A percentile compares a stretch with the other conserved stretches of the same genome.
These are phyloP conservation scores for Drosophila atripex DNA, from an alignment of 2,888 invertebrate species.

Conservation along the genomic window DNA sequence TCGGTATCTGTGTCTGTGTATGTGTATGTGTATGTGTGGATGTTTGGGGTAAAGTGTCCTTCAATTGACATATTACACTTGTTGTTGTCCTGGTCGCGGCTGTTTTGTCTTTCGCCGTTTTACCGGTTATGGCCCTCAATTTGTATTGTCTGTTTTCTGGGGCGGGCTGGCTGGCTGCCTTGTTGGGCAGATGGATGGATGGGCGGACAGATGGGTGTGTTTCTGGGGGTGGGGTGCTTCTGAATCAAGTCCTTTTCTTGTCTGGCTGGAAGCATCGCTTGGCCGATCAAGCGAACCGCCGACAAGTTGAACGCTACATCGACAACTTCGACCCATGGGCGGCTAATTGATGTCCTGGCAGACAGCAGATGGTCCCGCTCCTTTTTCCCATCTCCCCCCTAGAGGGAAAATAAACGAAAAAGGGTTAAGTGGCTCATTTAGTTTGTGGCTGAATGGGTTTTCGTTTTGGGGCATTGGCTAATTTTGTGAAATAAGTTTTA, in stretches of 20 bases:
- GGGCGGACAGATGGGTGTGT: conserved; percentile 3
- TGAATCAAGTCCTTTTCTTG: conserved; percentile 20
- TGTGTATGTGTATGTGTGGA: conserved; percentile 18
- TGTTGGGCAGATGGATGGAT: conserved; percentile 7
- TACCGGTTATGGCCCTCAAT: conserved; percentile 46
- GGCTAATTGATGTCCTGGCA: conserved; percentile 63
- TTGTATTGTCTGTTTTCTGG: conserved; percentile 26
- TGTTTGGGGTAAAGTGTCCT: conserved; percentile 51
- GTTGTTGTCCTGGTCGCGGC: conserved; percentile 56
- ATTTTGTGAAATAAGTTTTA: conserved; percentile 49
- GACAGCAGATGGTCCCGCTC: conserved; percentile 38
- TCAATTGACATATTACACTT: conserved; percentile 78
- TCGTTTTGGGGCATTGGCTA: conserved; percentile 41
- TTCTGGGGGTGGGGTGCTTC: not conserved
- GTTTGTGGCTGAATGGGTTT: conserved; percentile 63
- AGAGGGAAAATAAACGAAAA: conserved; percentile 28
- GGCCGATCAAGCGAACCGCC: conserved; percentile 59
- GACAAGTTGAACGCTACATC: conserved; percentile 62
- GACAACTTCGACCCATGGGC: conserved; percentile 56
- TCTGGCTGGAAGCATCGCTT: conserved; percentile 47
- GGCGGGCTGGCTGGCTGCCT: not conserved
- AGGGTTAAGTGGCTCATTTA: conserved; percentile 69
- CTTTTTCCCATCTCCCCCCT: conserved; percentile 1
- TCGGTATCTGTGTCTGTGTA: conserved; percentile 19
- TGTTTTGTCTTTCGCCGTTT: conserved; percentile 51